Evolutionary conservation across 2,797 vertebrate genomes (phyloP), one percentile per base, ranked within the genome.

Genomic region (Saxicola maurus): DNA sequence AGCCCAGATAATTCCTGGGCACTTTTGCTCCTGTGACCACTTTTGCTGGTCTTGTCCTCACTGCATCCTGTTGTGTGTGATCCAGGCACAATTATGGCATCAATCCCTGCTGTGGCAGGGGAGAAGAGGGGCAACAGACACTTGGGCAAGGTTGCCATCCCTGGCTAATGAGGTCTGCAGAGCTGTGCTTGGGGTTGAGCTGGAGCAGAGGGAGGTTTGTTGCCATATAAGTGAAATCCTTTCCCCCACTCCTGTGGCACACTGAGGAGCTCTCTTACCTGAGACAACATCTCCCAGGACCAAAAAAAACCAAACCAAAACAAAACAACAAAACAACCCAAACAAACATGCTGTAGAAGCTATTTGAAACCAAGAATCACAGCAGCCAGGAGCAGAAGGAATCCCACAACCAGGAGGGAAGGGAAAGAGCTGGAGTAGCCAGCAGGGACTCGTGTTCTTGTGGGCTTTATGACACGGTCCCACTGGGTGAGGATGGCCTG

Each of bases 401-500:
- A 19, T 30, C 95, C 95, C n/a, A 96, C 35, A 52, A 81, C 53
- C 51, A 97, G 78, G 11, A 96, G 28, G 77, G n/a, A 56, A 51
- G 71, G 77, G 81, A n/a, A 66, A 21, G 38, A 16, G 86, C 92
- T 56, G 30, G 42, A 83, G 37, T 84, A 69, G n/a, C 61, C 75
- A 25, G 78, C 49, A 59, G 97, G 83, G 24, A 91, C 76, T 71
- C 97, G 96, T 6, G 97, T 98, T 93, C 90, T 98, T 7, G 97
- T 98, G 59, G 96, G 98, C 65, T 97, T 97, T 75, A 97, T 2
- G 17, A 97, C 94, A 4, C 97, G 86, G 21, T 98, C 97, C 98
- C 98, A 98, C 73, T 98, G 98, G 35, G 96, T 97, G 66, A 98
- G 89, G 91, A 98, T 98, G 86, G 98, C 97, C 30, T 97, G 95